Evolutionary conservation across 2,113 vertebrate species (phyloP).

Genomic region (Formicarius rufipectus): DNA sequence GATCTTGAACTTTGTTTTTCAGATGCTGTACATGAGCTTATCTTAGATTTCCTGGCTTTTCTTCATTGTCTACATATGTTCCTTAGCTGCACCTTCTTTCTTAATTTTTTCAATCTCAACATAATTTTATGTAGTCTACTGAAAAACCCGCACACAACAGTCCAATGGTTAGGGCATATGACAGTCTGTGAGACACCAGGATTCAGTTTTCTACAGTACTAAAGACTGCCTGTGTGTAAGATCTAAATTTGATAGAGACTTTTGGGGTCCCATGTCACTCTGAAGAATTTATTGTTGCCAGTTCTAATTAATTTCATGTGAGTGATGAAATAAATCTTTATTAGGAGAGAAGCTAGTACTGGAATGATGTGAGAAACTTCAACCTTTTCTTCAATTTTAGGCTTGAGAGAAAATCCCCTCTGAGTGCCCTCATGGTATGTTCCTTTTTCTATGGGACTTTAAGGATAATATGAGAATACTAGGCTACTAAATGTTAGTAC

Average conservation of each 20-base stretch:
- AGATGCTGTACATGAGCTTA: background rate
- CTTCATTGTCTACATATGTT: background rate
- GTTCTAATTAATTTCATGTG: background rate
- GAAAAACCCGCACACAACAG: background rate
- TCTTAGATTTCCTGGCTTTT: background rate
- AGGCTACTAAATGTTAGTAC: background rate
- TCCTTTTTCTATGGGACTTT: background rate
- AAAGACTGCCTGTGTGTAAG: background rate
- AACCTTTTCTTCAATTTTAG: background rate
- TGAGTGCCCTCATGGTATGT: background rate
- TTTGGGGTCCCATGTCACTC: background rate
- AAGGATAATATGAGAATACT: background rate
- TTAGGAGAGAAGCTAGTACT: background rate
- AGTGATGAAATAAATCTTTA: constrained; percentile 2
- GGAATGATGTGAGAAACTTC: background rate
- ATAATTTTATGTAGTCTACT: background rate
- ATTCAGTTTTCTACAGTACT: background rate
- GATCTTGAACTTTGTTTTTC: background rate
- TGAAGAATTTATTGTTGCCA: background rate
- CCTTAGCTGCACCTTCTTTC: background rate
- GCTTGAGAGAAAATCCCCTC: background rate
- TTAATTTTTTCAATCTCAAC: background rate
- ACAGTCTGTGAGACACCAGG: background rate
- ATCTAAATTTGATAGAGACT: background rate
- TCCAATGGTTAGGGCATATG: background rate